Evolutionary conservation across 2,888 invertebrate species (phyloP), one percentile per base, ranked within the genome.

Genomic region (Molanna angustata): DNA sequence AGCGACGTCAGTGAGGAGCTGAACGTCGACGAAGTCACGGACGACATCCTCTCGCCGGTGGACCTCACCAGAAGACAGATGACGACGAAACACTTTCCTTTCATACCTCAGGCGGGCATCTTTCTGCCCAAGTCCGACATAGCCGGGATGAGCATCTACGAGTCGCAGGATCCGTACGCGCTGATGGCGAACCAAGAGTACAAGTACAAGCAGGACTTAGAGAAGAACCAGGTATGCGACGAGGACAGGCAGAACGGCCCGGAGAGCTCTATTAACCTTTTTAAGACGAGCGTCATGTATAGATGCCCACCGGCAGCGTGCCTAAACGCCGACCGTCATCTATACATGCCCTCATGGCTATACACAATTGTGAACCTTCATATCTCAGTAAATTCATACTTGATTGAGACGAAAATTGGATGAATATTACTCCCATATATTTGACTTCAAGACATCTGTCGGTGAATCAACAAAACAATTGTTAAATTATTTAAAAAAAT

Each of bases 21-120:
- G 21, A 66, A 72, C 45, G 69, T 72, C 6, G 72, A 72, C 60
- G 72, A 70, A 6, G 72, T 72, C 54, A 70, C 68, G 56, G 72
- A 71, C 52, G 70, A 70, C 47, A 64, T 68, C 1, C 52, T 70
- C 3, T 71, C 71, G 56, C 74, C 74, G 13, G 74, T 74, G 13
- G 74, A 74, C 57, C 57, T 74, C 39, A 74, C 74, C 2, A 64
- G 73, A 46, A 61, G 70, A 37, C 62, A 62, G 49, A 39, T 59
- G 39, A 47, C 58, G 2, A 33, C 45, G 2, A 58, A 58, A 35
- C 52, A 57, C 37, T 59, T 49, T 37, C 48, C 57, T 2, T 55
- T 55, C 19, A 21, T 46, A 13, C 32, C 54, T 1, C 56, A 56
- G 27, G 22, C 35, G 4, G 56, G 51, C 4, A 27, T 56, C 14